Base-by-base conservation (phyloP, 2,797 vertebrate species). In the Cottoperca gobio region DNA sequence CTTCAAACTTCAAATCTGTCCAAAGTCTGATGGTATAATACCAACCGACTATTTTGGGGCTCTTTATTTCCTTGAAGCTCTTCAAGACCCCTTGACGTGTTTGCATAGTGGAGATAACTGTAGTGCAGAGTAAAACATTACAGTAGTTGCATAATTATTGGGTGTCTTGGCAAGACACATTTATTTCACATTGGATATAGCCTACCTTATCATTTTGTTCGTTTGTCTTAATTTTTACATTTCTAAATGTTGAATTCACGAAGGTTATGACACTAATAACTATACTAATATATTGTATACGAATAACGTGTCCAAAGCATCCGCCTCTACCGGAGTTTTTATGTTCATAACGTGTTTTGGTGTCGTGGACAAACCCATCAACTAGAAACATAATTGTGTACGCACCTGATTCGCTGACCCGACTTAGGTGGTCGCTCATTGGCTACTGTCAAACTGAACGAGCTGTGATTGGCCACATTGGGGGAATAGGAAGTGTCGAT, bases 311-410 rank as follows among this genome's bases (percentile, higher is more conserved):
- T 42, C 19, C 2, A 62, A 64, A 37, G 8, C 50, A 10, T 16
- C 31, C 28, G 2, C 2, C 26, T 13, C 17, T 7, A 24, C 23
- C 13, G 24, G 21, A 16, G 40, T 10, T 0, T 1, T 14, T 5
- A 33, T 14, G 26, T 35, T 7, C n/a, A 31, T 45, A 68, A 26
- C 19, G 26, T 87, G 84, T 89, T 87, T 78, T 70, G 89, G 58
- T 93, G 91, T 93, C 92, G 89, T 93, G 93, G 86, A 85, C 90
- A 72, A 84, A 69, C 81, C 72, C 79, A 54, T 79, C 76, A 64
- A 52, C 67, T 5, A 17, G 60, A 81, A 86, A 61, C 43, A 74
- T 76, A 86, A 92, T 70, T 95, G 95, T 96, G 95, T 95, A 93
- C 89, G 63, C 83, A 79, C 48, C 63, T 72, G 91, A 95, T 95